These are phyloP conservation scores for Triops longicaudatus DNA, from an alignment of 1,140 invertebrate species.

Conservation along the genomic window DNA sequence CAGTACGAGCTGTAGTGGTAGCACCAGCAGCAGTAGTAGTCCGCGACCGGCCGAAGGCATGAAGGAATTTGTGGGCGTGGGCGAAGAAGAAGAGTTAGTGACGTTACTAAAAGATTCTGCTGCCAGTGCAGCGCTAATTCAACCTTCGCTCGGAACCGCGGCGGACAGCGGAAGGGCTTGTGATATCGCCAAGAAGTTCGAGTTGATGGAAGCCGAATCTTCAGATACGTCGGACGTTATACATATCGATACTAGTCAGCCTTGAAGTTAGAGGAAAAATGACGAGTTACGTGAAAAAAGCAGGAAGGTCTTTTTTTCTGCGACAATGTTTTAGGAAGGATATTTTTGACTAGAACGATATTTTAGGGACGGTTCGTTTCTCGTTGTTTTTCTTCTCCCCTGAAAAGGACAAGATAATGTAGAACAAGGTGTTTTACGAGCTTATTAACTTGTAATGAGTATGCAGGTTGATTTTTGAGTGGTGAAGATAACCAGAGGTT, in stretches of 20 bases:
- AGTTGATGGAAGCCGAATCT: slow-evolving; percentile 6
- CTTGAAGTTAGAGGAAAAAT: background rate
- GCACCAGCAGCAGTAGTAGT: background rate
- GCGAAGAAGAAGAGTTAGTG: background rate
- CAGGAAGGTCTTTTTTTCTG: background rate
- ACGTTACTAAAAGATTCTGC: background rate
- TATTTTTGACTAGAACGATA: background rate
- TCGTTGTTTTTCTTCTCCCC: no score
- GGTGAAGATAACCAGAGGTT: no score
- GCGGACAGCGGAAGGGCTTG: background rate
- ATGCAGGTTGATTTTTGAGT: no score
- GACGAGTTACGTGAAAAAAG: background rate
- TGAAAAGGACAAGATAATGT: no score
- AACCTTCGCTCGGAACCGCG: background rate
- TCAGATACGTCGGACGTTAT: background rate
- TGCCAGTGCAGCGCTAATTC: background rate
- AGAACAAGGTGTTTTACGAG: no score
- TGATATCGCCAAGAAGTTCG: background rate
- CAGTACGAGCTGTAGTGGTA: background rate
- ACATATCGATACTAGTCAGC: slow-evolving; percentile 7
- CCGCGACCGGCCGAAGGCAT: background rate
- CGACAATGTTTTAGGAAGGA: background rate
- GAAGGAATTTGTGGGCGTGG: background rate
- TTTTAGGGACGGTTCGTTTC: no score
- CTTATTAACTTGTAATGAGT: no score